Conservation (phyloP, 1,140 invertebrate genomes). For the Mercenaria mercenaria region DNA sequence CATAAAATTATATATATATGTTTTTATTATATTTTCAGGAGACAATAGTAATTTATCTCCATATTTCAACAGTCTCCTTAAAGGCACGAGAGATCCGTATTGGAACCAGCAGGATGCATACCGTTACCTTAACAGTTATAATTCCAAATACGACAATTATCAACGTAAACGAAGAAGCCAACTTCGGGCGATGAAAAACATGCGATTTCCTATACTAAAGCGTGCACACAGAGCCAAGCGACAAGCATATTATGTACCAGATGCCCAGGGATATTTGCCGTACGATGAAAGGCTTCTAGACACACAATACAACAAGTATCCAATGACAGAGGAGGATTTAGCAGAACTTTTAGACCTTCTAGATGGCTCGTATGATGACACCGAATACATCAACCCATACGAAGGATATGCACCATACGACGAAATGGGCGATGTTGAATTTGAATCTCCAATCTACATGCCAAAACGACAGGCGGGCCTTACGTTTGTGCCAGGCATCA, state of each 20-base stretch:
- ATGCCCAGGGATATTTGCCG: neutral
- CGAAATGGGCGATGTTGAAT: neutral
- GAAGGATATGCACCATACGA: constrained; percentile 22
- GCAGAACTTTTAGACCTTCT: constrained; percentile 34
- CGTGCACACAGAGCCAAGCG: constrained; percentile 46
- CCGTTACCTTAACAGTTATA: neutral
- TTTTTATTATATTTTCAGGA: too few species aligned
- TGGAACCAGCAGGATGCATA: neutral
- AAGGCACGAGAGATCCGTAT: neutral
- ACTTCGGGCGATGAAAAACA: neutral
- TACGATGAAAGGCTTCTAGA: neutral
- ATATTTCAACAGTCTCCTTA: constrained; percentile 1
- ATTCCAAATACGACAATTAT: neutral
- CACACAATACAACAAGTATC: constrained; percentile 28
- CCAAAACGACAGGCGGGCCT: constrained; percentile 50
- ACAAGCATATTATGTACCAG: constrained; percentile 13
- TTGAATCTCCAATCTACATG: neutral
- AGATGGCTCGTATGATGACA: constrained; percentile 19
- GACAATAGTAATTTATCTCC: too few species aligned
- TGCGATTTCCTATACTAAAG: constrained; percentile 11
- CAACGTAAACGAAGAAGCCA: constrained; percentile 33
- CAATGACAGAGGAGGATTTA: constrained; percentile 21
- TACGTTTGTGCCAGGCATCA: constrained; percentile 55
- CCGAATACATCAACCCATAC: constrained; percentile 14
- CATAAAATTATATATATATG: too few species aligned